phyloP scores from a whole-genome alignment of 2,113 vertebrate species.

The Nettapus auritus region DNA sequence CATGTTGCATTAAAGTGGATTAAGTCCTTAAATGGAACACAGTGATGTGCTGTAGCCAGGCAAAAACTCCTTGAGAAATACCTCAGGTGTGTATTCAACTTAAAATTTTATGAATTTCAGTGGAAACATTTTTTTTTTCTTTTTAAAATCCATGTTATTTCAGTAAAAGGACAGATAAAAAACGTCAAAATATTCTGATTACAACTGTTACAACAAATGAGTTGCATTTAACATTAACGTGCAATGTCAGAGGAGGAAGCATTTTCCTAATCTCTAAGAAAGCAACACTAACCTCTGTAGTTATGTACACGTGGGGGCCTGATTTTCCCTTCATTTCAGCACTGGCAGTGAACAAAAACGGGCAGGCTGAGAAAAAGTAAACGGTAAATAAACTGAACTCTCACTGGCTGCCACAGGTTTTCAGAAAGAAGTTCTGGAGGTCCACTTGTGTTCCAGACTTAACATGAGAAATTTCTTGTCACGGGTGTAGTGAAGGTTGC shows the following conservation, averaged over 20 bases:
- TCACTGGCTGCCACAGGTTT: not conserved
- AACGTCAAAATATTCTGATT: not conserved
- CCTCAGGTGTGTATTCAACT: not conserved
- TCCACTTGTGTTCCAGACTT: rapidly evolving
- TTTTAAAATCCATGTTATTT: not conserved
- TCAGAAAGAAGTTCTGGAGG: not conserved
- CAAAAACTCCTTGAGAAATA: not conserved
- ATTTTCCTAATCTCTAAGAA: not conserved
- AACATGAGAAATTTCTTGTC: not conserved
- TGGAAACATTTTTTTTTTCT: not conserved
- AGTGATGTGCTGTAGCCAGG: not conserved
- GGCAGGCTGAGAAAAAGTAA: not conserved
- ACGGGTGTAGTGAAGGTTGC: not conserved
- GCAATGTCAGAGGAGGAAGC: not conserved
- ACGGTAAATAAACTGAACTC: not conserved
- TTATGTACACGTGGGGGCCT: not conserved
- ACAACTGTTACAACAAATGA: not conserved
- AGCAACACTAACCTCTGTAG: not conserved
- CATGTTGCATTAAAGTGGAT: not conserved
- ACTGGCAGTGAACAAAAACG: not conserved
- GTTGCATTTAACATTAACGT: not conserved
- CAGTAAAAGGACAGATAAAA: not conserved
- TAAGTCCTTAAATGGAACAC: not conserved
- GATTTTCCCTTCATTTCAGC: not conserved
- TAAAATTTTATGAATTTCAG: not conserved